These are phyloP conservation scores for Clitarchus hookeri DNA, from an alignment of 2,888 invertebrate genomes.

Conservation along the genomic window DNA sequence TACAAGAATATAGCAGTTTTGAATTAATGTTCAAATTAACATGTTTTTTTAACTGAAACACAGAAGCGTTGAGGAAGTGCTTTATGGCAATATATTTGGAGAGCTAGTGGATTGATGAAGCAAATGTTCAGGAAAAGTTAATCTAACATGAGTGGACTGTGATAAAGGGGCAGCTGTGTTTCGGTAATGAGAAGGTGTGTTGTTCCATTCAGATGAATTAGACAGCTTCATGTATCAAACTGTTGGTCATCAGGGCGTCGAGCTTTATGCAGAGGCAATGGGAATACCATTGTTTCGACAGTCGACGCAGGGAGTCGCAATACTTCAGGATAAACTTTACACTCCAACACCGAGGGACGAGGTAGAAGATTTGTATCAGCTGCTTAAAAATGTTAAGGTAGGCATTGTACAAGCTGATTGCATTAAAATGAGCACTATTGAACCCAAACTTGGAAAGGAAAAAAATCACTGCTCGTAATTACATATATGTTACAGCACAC, in stretches of 20 bases:
- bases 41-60: no score
- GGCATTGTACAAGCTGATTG: slow-evolving; percentile 34
- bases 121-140: not conserved
- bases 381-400: slow-evolving; percentile 79
- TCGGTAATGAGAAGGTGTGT: not conserved
- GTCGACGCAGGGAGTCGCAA: slow-evolving; percentile 82
- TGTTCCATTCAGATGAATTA: slow-evolving; percentile 71
- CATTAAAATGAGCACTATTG: no score
- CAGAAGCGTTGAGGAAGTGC: no score
- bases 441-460: no score
- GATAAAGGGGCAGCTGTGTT: not conserved
- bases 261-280: slow-evolving; percentile 91
- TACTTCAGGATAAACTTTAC: slow-evolving; percentile 78
- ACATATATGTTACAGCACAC: no score
- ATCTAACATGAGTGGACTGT: not conserved
- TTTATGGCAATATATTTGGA: no score
- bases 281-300: slow-evolving; percentile 86
- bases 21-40: no score
- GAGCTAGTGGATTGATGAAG: no score
- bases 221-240: slow-evolving; percentile 99
- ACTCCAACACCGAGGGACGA: slow-evolving; percentile 85
- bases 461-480: no score
- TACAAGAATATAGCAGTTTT: no score
- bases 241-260: slow-evolving; percentile 94
- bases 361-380: slow-evolving; percentile 92